Evolutionary conservation across 2,113 vertebrate genomes (phyloP), one percentile per base, ranked within the genome.

Genomic region (Baryphthengus martii): DNA sequence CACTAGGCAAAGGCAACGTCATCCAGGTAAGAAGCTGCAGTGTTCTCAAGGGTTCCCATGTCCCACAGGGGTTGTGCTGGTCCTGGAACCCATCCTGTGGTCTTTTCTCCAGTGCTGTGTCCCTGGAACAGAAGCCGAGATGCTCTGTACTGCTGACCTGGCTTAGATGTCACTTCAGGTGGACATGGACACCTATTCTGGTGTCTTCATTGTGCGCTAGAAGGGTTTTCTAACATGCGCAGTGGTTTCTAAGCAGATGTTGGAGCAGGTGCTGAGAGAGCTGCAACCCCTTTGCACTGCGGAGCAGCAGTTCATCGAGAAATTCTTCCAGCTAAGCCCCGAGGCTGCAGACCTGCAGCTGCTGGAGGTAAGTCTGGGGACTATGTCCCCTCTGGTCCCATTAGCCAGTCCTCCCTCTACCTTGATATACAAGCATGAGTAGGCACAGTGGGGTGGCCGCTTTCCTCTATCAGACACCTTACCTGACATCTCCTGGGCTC

Each of bases 241-340:
- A 1, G 3, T 42, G 72, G 17, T 93, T 87, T 61, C 76, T 39
- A 7, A 75, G 72, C 88, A 97, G 96, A 24, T 97, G 16, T 7
- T 96, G 88, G 75, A 96, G 87, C 90, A 93, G 66, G 90, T 97
- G 44, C 71, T 98, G 86, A 44, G 47, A 3, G 86, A 94, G 75
- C 66, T 98, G 49, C 88, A 80, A 40, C 79, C 90, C 25, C 74
- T 97, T 8, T 97, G 96, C 68, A 52, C 62, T 1, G 7, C 8
- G 0, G 97, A 97, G 77, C 96, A 97, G 80, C 55, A 67, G 25
- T 97, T 98, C 89, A 45, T 97, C 19, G 68, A 87, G 62, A 79
- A 85, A 19, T 96, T 97, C 93, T 97, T 97, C 88, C 89, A 72
- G 15, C 74, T 96, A 20, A 58, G 29, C 29, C 65, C 11, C 0